Percentiles rank a stretch among this genome's conserved stretches.
These are phyloP conservation scores for Ceratina japonica DNA, from an alignment of 1,140 invertebrate species.

Conservation along the genomic window DNA sequence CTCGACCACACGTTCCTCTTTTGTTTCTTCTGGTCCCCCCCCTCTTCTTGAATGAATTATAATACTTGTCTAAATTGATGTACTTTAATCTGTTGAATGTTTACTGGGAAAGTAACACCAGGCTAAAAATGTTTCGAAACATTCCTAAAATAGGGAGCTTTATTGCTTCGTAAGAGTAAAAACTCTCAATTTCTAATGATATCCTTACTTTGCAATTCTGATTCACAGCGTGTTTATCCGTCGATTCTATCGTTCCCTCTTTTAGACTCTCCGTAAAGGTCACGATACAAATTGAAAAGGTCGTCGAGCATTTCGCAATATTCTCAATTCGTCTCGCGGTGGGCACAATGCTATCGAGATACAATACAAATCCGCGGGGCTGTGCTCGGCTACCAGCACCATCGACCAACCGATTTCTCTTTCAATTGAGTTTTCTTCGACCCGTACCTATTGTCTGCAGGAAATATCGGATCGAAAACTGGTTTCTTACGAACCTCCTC, in stretches of 20 bases:
- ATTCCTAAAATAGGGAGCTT: neutral
- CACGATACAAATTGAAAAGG: slow-evolving; percentile 64
- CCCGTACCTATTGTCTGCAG: slow-evolving; percentile 34
- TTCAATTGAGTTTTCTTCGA: slow-evolving; percentile 37
- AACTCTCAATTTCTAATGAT: slow-evolving; percentile 24
- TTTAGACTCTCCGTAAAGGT: slow-evolving; percentile 47
- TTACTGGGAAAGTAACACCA: too few relatives aligned
- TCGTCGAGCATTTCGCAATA: slow-evolving; percentile 45
- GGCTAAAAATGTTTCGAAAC: neutral
- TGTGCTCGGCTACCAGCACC: slow-evolving; percentile 19
- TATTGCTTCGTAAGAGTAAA: neutral
- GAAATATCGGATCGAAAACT: slow-evolving; percentile 37
- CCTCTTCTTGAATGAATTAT: too few relatives aligned
- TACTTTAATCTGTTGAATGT: too few relatives aligned
- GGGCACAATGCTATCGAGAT: slow-evolving; percentile 10
- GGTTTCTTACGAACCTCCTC: slow-evolving; percentile 33
- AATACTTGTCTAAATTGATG: too few relatives aligned
- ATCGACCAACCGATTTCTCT: slow-evolving; percentile 42
- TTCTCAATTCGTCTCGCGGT: slow-evolving; percentile 41
- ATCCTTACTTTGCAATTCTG: slow-evolving; percentile 3
- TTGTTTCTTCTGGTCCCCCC: too few relatives aligned
- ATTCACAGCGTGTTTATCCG: slow-evolving; percentile 7
- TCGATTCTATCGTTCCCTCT: neutral
- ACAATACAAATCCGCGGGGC: slow-evolving; percentile 19
- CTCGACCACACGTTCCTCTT: too few relatives aligned